A percentile compares a stretch with the other conserved stretches of the same genome.
Conservation (phyloP, 2,888 invertebrate genomes). For the Drosophila emarginata region DNA sequence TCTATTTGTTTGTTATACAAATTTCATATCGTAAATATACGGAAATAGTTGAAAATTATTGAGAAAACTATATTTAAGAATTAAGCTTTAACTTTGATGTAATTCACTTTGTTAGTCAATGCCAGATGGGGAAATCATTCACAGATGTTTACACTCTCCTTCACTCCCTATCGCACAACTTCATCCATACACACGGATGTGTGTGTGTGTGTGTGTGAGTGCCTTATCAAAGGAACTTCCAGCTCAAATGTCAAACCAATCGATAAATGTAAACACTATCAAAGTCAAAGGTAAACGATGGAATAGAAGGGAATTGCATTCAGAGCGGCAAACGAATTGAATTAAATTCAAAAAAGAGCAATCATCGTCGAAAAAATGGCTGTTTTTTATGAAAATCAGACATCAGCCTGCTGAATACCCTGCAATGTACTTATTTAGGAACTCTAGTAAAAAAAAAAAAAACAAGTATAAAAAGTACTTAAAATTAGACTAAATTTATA, state of each 20-base stretch:
- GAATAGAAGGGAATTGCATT: neutral
- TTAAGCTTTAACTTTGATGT: neutral
- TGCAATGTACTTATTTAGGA: too few species aligned
- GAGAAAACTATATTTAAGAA: neutral
- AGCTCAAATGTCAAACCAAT: conserved; percentile 4
- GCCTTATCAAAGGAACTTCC: neutral
- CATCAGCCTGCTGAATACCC: neutral
- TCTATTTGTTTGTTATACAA: neutral
- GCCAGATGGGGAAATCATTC: neutral
- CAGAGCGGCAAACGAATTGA: neutral
- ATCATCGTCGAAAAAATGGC: neutral
- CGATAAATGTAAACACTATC: conserved; percentile 25
- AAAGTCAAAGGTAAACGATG: conserved; percentile 31
- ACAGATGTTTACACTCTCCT: neutral
- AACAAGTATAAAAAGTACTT: too few species aligned
- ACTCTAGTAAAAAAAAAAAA: too few species aligned
- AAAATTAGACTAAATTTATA: too few species aligned
- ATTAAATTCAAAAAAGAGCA: neutral
- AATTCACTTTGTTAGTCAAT: neutral
- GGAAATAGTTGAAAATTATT: neutral
- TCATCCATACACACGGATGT: neutral
- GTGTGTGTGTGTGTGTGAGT: neutral
- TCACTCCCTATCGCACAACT: neutral
- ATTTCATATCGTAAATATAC: neutral
- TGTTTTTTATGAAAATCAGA: neutral